Evolutionary conservation across 2,888 invertebrate species (phyloP), one percentile per base, ranked within the genome.

Genomic region (Mayetiola destructor): DNA sequence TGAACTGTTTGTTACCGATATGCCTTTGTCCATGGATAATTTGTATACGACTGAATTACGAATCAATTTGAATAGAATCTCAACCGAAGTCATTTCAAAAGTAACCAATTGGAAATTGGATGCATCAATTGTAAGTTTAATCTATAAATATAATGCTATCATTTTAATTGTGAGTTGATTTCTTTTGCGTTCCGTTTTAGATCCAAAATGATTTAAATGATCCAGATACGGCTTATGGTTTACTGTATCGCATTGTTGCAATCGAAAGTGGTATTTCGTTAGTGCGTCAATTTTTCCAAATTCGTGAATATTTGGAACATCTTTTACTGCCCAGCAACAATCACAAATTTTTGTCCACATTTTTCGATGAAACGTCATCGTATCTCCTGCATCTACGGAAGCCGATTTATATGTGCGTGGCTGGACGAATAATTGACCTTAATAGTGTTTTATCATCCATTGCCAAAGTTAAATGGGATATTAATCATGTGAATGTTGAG

Each of bases 401-500:
- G 64, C 93, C 94, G 0, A 81, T 93, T 10, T 95, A 92, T 66
- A 88, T 88, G 78, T 82, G 85, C 59, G 89, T 92, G 0, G 84
- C 88, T 0, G 83, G 85, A 0, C 83, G 82, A 65, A 79, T 85
- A 1, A 81, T 95, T 8, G 87, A 93, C 67, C 80, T 85, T 6
- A 78, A 85, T 37, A 77, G 81, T 16, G 80, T 89, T 30, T 72
- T 95, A 9, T 76, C 80, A 59, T 79, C 85, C n/a, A 95, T 99
- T 86, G 84, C 88, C 57, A 85, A 85, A 72, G 92, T 95, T 1
- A 87, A 88, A 70, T 99, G 96, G 96, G 82, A 92, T 73, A 81
- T 97, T 59, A 91, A 90, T 75, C 92, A 90, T 65, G 91, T 99
- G 0, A 91, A 90, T 73, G 91, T 89, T 1, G 89, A 95, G 65